Base-by-base conservation (phyloP, 1,140 invertebrate genomes). In the Metaphire vulgaris region DNA sequence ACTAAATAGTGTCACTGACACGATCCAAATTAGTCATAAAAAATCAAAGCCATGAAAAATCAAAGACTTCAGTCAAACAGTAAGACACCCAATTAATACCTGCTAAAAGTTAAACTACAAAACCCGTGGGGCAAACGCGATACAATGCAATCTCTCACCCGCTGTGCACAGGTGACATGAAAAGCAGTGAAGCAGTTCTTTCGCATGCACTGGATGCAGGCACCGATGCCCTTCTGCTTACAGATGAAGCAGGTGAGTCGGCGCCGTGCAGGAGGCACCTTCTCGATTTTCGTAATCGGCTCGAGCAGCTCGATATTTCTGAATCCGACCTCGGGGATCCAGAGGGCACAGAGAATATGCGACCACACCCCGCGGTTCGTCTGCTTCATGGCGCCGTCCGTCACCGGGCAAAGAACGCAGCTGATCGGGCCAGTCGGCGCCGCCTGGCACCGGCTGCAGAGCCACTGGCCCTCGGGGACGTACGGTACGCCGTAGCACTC, bases 401-500 rank as follows among this genome's bases (percentile, higher is more conserved):
- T 93, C 85, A 99, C 99, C 0, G 97, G 97, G 87, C 97, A 99
- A 2, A 99, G 88, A 30, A 94, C 93, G 89, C 97, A 99, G 83
- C 97, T 94, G 0, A 98, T 96, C 14, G 95, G 92, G 74, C 93
- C 87, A 1, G 95, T 97, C 2, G 97, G 96, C 73, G 95, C 97
- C 82, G 98, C 94, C 89, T 65, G 86, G 87, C 97, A 99, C 41
- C 90, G 83, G 69, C 96, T 89, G 86, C 97, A 99, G 16, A 99
- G 87, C 97, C 97, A 99, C 84, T 98, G 96, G n/a, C 97, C 97
- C 86, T 99, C 96, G 0, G 97, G 97, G 82, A 99, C 98, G 83
- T 99, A 99, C 28, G 97, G 97, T 12, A 98, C 96, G 71, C 97
- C 97, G 87, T 99, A 99, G 84, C 97, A 99, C 87, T 99, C 97